Base-by-base conservation (phyloP, 2,888 invertebrate genomes). In the Gastracanthus pulcherrimus region DNA sequence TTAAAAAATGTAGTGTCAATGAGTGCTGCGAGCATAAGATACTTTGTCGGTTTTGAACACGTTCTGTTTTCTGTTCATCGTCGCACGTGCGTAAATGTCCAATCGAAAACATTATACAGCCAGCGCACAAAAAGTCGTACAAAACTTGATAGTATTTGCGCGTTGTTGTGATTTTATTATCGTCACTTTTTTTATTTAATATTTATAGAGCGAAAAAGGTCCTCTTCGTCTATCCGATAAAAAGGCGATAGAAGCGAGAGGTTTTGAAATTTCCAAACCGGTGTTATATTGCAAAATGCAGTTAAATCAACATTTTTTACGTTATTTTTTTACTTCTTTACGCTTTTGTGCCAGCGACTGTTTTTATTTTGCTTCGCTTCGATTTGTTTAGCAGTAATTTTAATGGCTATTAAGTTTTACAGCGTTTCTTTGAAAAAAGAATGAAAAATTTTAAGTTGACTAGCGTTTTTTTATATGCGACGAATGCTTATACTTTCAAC, bases 281-380 rank as follows among this genome's bases (percentile, higher is more conserved):
- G 51, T 77, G 72, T 81, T 67, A 71, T 72, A 74, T 51, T 74
- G 45, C 62, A 64, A 72, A 60, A 72, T 71, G 76, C 76, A 82
- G 81, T 71, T 62, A 72, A 82, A 69, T 78, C 67, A 51, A 81
- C 64, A 45, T 79, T 76, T 80, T 82, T 75, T 82, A 83, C 48
- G 71, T 71, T 76, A 62, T 69, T 72, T 69, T 76, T 82, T 77
- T 81, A 55, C 71, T 74, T 45, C 38, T 62, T 75, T 75, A 75
- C 48, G 80, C 82, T 82, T 81, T 77, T 77, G 76, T 80, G 82
- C 76, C 75, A 77, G 82, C 81, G 80, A 82, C 81, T 83, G 80
- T 81, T 84, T 80, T 79, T 79, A 75, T 67, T 78, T 81, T 75
- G 84, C 84, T 84, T 84, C 76, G 81, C 81, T 83, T 84, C 75